Percentiles rank a stretch among this genome's conserved stretches.
Conservation (phyloP, 2,888 invertebrate species). For the Gonocerus acuteangulatus region DNA sequence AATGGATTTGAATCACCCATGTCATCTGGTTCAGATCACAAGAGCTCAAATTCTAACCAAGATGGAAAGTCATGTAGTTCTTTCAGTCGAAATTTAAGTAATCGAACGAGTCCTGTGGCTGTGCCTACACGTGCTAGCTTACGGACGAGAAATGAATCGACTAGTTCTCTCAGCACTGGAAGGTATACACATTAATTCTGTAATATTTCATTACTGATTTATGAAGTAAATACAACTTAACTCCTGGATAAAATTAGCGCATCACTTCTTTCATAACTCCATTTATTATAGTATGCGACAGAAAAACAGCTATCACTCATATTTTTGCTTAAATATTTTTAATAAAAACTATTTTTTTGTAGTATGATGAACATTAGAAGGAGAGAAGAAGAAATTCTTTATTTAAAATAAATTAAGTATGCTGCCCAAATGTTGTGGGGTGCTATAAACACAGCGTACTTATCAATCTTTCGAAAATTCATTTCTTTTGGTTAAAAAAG, state of each 20-base stretch:
- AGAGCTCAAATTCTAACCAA: constrained; percentile 1
- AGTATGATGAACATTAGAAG: too few relatives aligned
- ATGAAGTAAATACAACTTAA: too few relatives aligned
- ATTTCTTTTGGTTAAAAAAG: too few relatives aligned
- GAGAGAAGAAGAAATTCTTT: too few relatives aligned
- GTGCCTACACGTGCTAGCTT: constrained; percentile 50
- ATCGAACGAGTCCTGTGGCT: constrained; percentile 56
- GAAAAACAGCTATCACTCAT: neutral
- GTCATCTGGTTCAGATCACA: constrained; percentile 10
- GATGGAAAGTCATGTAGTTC: neutral
- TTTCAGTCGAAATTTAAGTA: constrained; percentile 37
- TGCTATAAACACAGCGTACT: too few relatives aligned
- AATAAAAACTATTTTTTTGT: too few relatives aligned
- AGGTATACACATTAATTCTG: constrained; percentile 38
- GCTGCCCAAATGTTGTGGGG: too few relatives aligned
- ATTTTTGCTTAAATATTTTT: neutral
- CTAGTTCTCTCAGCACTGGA: constrained; percentile 51
- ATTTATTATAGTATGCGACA: neutral
- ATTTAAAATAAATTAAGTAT: too few relatives aligned
- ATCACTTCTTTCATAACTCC: neutral
- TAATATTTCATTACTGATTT: neutral
- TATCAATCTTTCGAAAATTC: too few relatives aligned
- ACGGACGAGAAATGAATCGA: constrained; percentile 53
- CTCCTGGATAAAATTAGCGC: too few relatives aligned
- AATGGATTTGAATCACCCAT: constrained; percentile 6